Conservation (phyloP, 2,888 invertebrate species). For the Nebria brevicollis region DNA sequence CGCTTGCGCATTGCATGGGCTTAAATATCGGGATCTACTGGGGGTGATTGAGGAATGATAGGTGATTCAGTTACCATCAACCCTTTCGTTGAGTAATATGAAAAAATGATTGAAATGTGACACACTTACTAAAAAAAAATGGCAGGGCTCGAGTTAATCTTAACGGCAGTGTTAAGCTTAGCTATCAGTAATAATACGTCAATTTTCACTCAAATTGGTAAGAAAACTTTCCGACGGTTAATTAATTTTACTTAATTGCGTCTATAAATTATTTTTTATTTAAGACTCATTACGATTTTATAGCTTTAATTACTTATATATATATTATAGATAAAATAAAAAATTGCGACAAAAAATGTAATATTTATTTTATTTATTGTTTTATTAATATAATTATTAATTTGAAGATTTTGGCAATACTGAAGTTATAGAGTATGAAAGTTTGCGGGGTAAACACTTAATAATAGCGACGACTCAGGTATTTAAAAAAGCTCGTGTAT, state of each 20-base stretch:
- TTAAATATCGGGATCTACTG: neutral
- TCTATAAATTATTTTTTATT: too few species aligned
- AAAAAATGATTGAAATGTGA: slow-evolving; percentile 14
- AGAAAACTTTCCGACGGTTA: neutral
- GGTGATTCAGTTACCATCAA: slow-evolving; percentile 30
- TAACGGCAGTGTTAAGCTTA: slow-evolving; percentile 35
- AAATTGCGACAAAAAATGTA: too few species aligned
- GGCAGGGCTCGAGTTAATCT: slow-evolving; percentile 36
- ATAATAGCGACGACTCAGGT: slow-evolving; percentile 51
- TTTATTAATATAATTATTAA: neutral
- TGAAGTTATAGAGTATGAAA: slow-evolving; percentile 15
- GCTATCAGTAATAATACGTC: slow-evolving; percentile 22
- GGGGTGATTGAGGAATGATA: slow-evolving; percentile 17
- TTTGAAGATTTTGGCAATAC: neutral
- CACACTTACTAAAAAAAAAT: slow-evolving; percentile 20
- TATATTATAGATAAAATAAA: too few species aligned
- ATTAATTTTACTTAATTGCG: too few species aligned
- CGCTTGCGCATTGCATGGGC: slow-evolving; percentile 19
- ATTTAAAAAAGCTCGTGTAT: neutral
- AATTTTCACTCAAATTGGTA: slow-evolving; percentile 22
- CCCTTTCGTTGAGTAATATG: slow-evolving; percentile 6
- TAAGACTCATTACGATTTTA: too few species aligned
- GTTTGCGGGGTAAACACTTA: slow-evolving; percentile 51
- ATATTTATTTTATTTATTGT: too few species aligned
- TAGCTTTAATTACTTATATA: too few species aligned